phyloP scores from a whole-genome alignment of 2,797 vertebrate genomes.

The Gila robusta region DNA sequence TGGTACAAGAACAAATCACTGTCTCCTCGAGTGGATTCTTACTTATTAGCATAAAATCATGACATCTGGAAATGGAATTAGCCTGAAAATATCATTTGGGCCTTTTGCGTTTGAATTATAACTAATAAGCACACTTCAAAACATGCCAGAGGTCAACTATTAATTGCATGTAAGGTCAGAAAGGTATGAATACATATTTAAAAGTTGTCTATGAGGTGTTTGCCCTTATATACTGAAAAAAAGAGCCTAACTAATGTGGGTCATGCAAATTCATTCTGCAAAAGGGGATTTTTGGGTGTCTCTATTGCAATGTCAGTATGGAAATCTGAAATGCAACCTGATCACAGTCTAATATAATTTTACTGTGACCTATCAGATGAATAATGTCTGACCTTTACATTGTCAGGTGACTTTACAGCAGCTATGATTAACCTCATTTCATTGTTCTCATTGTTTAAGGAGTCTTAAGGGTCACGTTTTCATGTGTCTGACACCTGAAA shows the following conservation, averaged over 20 bases:
- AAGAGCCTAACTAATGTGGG: neutral
- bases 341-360: slow-evolving; percentile 33
- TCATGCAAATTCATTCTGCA: slow-evolving; percentile 8
- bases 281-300: slow-evolving; percentile 12
- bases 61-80: neutral
- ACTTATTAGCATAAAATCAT: neutral
- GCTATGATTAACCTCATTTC: slow-evolving; percentile 19
- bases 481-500: slow-evolving; percentile 21
- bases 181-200: neutral
- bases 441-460: slow-evolving; percentile 23
- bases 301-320: neutral
- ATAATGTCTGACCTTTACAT: slow-evolving; percentile 20
- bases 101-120: neutral
- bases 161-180: neutral
- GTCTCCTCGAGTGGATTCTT: slow-evolving; percentile 23
- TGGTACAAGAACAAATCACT: slow-evolving; percentile 40
- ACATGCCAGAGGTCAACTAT: neutral
- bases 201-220: neutral
- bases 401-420: slow-evolving; percentile 4
- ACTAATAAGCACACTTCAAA: neutral
- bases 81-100: neutral
- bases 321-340: neutral
- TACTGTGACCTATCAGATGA: slow-evolving; percentile 6
- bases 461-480: slow-evolving; percentile 3
- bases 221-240: neutral